Evolutionary conservation across 2,888 invertebrate species (phyloP).

Genomic region (Nasonovia ribisnigri): DNA sequence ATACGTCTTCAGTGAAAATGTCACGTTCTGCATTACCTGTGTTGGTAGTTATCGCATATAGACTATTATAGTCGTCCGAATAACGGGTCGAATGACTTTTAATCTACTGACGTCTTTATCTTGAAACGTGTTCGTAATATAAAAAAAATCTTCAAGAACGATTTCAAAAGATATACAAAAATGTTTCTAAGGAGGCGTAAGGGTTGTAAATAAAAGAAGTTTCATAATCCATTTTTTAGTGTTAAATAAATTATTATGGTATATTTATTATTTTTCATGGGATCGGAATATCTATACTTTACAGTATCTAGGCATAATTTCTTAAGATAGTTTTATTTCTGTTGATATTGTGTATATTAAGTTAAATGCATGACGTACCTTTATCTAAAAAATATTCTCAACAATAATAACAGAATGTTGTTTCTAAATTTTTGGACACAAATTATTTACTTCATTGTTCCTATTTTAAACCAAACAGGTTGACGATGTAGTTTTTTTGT

Average conservation of each 20-base stretch:
- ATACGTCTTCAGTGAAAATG: constrained; percentile 52
- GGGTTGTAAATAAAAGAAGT: background rate
- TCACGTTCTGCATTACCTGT: constrained; percentile 55
- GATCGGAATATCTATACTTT: background rate
- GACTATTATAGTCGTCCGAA: constrained; percentile 33
- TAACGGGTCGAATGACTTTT: constrained; percentile 49
- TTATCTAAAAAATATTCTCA: background rate
- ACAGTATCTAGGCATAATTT: background rate
- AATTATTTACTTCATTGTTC: background rate
- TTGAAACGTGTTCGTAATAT: constrained; percentile 41
- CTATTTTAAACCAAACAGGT: background rate
- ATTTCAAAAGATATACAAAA: background rate
- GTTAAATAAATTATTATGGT: background rate
- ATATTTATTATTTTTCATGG: background rate
- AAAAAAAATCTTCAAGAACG: constrained; percentile 20
- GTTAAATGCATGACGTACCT: background rate
- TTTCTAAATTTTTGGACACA: background rate
- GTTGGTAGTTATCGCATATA: constrained; percentile 7
- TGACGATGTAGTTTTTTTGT: background rate
- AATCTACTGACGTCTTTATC: constrained; percentile 49
- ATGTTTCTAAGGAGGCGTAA: background rate
- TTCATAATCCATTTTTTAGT: background rate
- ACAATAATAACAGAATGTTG: background rate
- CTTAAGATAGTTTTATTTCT: background rate
- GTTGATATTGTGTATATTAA: background rate